phyloP scores from a whole-genome alignment of 2,888 invertebrate species.

The Chromoteleia sp. region DNA sequence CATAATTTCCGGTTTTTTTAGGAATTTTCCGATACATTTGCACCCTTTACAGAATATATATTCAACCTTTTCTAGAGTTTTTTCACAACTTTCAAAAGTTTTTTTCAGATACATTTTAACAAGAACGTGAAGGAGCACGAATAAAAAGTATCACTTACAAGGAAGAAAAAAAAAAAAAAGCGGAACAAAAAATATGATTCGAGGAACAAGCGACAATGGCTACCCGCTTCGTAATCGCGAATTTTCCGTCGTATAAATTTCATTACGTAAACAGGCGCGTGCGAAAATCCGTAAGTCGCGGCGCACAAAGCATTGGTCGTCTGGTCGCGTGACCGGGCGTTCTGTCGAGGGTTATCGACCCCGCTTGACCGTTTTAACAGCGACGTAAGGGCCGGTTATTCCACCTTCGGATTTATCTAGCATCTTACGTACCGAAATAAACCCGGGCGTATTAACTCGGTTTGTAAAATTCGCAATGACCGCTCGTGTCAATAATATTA shows the following conservation, averaged over 20 bases:
- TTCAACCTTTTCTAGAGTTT: too few relatives aligned
- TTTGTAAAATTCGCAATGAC: slow-evolving; percentile 23
- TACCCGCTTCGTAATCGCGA: not conserved
- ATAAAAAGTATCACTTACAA: too few relatives aligned
- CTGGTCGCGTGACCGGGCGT: slow-evolving; percentile 69
- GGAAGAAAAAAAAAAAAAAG: too few relatives aligned
- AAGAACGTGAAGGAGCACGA: too few relatives aligned
- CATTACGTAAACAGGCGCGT: slow-evolving; percentile 45
- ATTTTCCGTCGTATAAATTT: slow-evolving; percentile 54
- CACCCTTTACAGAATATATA: too few relatives aligned
- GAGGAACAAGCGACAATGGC: too few relatives aligned
- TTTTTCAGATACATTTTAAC: too few relatives aligned
- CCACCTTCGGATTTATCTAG: slow-evolving; percentile 71
- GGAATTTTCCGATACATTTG: too few relatives aligned
- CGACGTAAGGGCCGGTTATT: slow-evolving; percentile 68
- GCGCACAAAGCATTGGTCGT: slow-evolving; percentile 52
- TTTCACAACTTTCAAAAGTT: too few relatives aligned
- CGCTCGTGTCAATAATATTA: slow-evolving; percentile 31
- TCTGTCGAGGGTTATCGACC: slow-evolving; percentile 70
- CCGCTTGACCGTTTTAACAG: slow-evolving; percentile 70
- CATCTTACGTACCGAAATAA: slow-evolving; percentile 64
- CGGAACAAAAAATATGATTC: too few relatives aligned
- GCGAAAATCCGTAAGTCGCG: slow-evolving; percentile 55
- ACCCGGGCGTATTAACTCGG: slow-evolving; percentile 27
- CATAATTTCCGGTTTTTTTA: too few relatives aligned